A percentile compares a stretch with the other conserved stretches of the same genome.
phyloP scores from a whole-genome alignment of 2,888 invertebrate species.

The Scaptomyza reducta region DNA sequence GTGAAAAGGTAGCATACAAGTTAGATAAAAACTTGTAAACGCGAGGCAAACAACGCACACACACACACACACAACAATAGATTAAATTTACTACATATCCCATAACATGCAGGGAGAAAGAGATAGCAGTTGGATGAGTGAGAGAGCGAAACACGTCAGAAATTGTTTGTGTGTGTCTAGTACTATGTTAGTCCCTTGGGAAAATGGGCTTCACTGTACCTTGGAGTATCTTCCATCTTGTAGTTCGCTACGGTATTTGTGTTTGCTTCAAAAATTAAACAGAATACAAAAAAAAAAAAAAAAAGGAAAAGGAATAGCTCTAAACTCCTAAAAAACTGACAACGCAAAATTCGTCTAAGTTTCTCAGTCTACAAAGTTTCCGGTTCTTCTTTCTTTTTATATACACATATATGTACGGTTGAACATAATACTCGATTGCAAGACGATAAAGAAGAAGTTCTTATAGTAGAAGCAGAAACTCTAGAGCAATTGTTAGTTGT shows the following conservation, averaged over 20 bases:
- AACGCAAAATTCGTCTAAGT: slow-evolving; percentile 49
- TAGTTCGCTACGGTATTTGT: slow-evolving; percentile 52
- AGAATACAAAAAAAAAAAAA: slow-evolving; percentile 44
- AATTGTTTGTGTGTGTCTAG: slow-evolving; percentile 16
- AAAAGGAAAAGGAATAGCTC: slow-evolving; percentile 6
- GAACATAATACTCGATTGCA: slow-evolving; percentile 24
- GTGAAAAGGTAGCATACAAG: slow-evolving; percentile 35
- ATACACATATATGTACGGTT: not conserved
- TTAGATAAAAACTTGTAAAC: slow-evolving; percentile 40
- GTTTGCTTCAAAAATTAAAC: slow-evolving; percentile 70
- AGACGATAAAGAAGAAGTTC: not conserved
- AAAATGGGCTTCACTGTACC: slow-evolving; percentile 41
- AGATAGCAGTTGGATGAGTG: not conserved
- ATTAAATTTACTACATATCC: slow-evolving; percentile 60
- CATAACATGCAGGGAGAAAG: not conserved
- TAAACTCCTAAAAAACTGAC: slow-evolving; percentile 29
- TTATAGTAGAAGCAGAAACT: slow-evolving; percentile 1
- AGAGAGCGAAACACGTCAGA: slow-evolving; percentile 22
- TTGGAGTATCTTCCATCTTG: slow-evolving; percentile 16
- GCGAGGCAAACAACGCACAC: slow-evolving; percentile 11
- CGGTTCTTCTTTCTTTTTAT: slow-evolving; percentile 22
- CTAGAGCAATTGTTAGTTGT: slow-evolving; percentile 7
- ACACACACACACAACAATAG: slow-evolving; percentile 51
- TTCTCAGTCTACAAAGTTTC: slow-evolving; percentile 57
- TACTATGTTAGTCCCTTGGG: slow-evolving; percentile 20